Evolutionary conservation across 1,140 invertebrate genomes (phyloP).

Genomic region (Elymnias hypermnestra): DNA sequence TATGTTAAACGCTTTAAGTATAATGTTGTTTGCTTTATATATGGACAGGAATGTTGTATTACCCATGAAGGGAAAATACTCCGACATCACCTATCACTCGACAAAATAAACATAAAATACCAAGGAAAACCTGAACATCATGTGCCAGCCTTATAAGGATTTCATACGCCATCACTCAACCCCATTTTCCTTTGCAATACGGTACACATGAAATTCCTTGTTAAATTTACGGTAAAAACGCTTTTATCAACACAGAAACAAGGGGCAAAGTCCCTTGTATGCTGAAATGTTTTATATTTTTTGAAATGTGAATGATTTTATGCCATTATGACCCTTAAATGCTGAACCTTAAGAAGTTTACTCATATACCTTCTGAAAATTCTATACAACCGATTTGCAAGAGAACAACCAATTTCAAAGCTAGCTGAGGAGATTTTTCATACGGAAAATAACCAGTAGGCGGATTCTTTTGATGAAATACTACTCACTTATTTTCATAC

Average conservation of each 20-base stretch:
- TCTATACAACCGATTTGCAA: slow-evolving; percentile 13
- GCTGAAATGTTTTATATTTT: background rate
- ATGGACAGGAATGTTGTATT: background rate
- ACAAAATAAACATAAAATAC: background rate
- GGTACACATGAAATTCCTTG: background rate
- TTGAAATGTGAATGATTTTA: background rate
- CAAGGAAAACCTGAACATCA: background rate
- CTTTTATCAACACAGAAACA: background rate
- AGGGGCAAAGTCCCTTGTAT: background rate
- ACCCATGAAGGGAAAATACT: background rate
- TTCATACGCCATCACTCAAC: background rate
- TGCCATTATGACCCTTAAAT: slow-evolving; percentile 7
- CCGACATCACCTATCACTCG: background rate
- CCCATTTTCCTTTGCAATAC: background rate
- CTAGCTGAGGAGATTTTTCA: slow-evolving; percentile 24
- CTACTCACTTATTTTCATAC: slow-evolving; percentile 15
- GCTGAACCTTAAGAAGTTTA: slow-evolving; percentile 7
- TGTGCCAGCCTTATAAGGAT: background rate
- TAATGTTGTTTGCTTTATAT: background rate
- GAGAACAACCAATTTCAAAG: slow-evolving; percentile 24
- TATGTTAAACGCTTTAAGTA: no score
- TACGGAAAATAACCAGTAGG: slow-evolving; percentile 30
- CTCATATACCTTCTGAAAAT: background rate
- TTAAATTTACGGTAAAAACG: background rate
- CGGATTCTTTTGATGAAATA: slow-evolving; percentile 24